Evolutionary conservation across 2,797 vertebrate species (phyloP), one percentile per base, ranked within the genome.

Genomic region (Kryptopterus vitreolus): DNA sequence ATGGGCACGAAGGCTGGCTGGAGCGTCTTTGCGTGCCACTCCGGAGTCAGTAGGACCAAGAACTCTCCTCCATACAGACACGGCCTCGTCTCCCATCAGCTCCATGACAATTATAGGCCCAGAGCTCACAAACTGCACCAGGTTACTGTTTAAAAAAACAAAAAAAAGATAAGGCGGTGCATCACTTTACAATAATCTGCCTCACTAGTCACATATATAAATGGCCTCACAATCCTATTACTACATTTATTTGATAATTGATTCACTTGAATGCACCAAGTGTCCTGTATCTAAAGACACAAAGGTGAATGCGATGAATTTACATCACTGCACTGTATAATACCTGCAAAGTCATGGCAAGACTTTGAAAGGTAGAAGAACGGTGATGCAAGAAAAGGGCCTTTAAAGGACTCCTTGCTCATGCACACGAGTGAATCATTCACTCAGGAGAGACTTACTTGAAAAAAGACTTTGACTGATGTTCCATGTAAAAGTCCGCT

Each of bases 21-120:
- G 91, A 0, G 92, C 93, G 66, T 97, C 96, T 83, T 82, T 87
- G 73, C 89, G 91, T 0, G 95, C 95, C 33, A 83, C 61, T 4
- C 84, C 55, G 1, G 94, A 91, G 87, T 97, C 95, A 62, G 93
- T 87, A 52, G 95, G 95, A 53, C 96, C 96, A 78, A 98, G 87
- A 73, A 98, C 90, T 53, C 88, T 91, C 87, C 93, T 95, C 97
- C 96, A 98, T 57, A 91, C 90, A 55, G 91, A 93, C 78, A 96
- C 90, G 2, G 96, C 96, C 84, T 97, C 94, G 62, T 96, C 95
- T 84, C 95, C 95, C 90, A 97, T 93, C 87, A 98, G 91, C 90
- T 97, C 98, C 95, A 99, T 94, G 87, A 95, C 96, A 89, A 98
- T 91, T 85, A 95, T 74, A 0, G 96, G 95, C 31, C 95, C 96